These are phyloP conservation scores for Caenorhabditis elegans DNA, from an alignment of 1,140 invertebrate species.

Conservation along the genomic window WBcel235 BX284602.5:6444501-6445000, in stretches of 20 bases:
- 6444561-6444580: not conserved
- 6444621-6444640: not conserved
- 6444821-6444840: too few species aligned
- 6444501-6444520: not conserved
- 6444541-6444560: not conserved
- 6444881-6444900: not conserved
- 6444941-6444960: not conserved
- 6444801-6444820: not conserved
- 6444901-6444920: not conserved
- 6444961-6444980: not conserved
- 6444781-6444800: not conserved
- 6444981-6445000: not conserved
- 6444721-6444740: not conserved
- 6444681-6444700: not conserved
- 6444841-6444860: too few species aligned
- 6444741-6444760: not conserved
- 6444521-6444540: not conserved
- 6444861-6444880: not conserved
- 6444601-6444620: not conserved
- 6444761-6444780: not conserved
- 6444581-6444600: not conserved
- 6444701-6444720: not conserved
- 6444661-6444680: not conserved
- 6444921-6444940: constrained; percentile 2
- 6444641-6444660: not conserved